Evolutionary conservation across 1,140 invertebrate genomes (phyloP).

Genomic region (Ceratitis capitata): DNA sequence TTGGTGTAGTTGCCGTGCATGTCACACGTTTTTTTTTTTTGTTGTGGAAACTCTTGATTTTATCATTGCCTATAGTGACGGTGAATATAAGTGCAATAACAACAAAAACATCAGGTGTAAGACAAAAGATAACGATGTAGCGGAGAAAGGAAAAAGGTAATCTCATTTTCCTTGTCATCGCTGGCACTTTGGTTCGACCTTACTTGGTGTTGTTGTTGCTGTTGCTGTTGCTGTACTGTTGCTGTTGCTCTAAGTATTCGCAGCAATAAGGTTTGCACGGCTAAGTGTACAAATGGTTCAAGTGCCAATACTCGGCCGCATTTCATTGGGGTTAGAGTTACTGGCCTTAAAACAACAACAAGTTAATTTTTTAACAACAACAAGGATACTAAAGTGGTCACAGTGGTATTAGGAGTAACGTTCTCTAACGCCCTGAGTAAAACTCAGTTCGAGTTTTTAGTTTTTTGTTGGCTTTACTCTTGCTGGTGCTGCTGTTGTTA

Average conservation of each 20-base stretch:
- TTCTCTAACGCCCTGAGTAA: too few relatives aligned
- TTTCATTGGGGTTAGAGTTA: neutral
- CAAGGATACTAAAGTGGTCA: neutral
- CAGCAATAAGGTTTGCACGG: neutral
- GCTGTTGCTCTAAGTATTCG: neutral
- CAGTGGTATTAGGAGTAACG: too few relatives aligned
- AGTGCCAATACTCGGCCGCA: neutral
- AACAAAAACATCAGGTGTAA: neutral
- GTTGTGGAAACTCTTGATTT: neutral
- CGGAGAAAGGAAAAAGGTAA: neutral
- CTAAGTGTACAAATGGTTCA: neutral
- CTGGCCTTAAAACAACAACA: neutral
- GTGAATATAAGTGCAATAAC: neutral
- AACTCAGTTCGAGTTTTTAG: neutral
- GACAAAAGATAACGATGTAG: neutral
- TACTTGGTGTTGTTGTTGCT: neutral
- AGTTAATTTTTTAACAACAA: neutral
- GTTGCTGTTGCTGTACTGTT: neutral
- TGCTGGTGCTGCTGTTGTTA: too few relatives aligned
- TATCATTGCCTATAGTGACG: too few relatives aligned
- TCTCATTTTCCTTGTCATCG: neutral
- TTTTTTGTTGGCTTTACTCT: too few relatives aligned
- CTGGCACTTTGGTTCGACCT: neutral
- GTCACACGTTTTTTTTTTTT: neutral
- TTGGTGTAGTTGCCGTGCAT: neutral